phyloP scores from a whole-genome alignment of 2,113 vertebrate species.

The Morphnarchus princeps region DNA sequence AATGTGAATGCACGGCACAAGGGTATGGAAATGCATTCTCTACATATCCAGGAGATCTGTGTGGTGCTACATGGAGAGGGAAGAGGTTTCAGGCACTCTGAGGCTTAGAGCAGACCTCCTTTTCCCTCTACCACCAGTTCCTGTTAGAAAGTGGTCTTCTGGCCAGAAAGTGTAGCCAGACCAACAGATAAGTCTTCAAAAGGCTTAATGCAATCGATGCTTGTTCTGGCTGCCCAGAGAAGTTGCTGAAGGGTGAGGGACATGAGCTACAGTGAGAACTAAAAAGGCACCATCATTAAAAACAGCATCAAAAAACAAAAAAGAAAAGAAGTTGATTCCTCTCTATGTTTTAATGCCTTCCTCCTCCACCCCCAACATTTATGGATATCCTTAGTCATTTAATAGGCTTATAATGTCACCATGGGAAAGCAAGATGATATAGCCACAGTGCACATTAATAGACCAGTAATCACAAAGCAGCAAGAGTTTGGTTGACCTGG shows the following conservation, averaged over 20 bases:
- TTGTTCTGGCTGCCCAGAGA: not conserved
- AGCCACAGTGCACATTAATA: conserved; percentile 21
- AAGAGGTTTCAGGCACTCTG: not conserved
- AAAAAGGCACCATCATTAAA: not conserved
- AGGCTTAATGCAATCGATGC: not conserved
- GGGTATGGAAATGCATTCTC: not conserved
- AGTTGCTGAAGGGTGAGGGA: not conserved
- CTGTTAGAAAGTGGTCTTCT: not conserved
- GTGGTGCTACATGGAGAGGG: not conserved
- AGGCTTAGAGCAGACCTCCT: not conserved
- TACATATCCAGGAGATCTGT: not conserved
- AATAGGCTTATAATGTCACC: conserved; percentile 40
- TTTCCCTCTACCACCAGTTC: not conserved
- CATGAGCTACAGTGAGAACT: not conserved
- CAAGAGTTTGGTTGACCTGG: conserved; percentile 34
- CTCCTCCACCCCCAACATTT: not conserved
- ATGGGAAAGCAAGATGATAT: conserved; percentile 9
- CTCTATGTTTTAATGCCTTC: not conserved
- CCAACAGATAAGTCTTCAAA: not conserved
- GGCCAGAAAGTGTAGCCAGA: not conserved
- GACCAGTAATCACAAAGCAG: conserved; percentile 32
- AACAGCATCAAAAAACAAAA: not conserved
- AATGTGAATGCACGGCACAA: not conserved
- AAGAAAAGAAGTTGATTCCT: not conserved
- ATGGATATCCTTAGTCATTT: not conserved